A percentile compares a stretch with the other conserved stretches of the same genome.
phyloP scores from a whole-genome alignment of 1,140 invertebrate species.

The Oncopodura yosiiana region DNA sequence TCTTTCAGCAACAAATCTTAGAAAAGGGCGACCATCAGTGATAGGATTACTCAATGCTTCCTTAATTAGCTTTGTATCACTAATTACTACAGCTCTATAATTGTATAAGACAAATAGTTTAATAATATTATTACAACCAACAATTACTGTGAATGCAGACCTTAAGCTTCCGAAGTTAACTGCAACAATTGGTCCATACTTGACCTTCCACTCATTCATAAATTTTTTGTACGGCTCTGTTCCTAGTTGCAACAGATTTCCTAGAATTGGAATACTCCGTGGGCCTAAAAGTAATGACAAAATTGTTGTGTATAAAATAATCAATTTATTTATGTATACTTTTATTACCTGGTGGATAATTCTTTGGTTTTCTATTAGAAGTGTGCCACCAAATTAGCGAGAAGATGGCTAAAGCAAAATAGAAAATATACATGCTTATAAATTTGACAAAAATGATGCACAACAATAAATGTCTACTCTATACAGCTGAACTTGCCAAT shows the following conservation, averaged over 20 bases:
- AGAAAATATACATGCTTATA: too few species aligned
- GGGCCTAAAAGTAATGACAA: too few species aligned
- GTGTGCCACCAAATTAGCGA: too few species aligned
- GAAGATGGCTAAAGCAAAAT: too few species aligned
- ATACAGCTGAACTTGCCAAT: too few species aligned
- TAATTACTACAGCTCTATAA: neutral
- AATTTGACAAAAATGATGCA: too few species aligned
- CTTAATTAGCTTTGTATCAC: neutral
- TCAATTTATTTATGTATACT: too few species aligned
- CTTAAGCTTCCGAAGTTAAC: neutral
- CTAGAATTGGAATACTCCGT: neutral
- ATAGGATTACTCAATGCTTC: neutral
- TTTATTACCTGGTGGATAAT: too few species aligned
- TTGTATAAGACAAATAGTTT: neutral
- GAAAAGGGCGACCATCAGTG: neutral
- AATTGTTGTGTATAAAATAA: too few species aligned
- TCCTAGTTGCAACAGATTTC: neutral
- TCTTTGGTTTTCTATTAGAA: too few species aligned
- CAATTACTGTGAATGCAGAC: neutral
- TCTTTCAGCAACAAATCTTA: neutral
- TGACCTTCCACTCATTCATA: neutral
- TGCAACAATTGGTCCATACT: neutral
- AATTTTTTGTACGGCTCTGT: neutral
- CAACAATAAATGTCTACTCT: too few species aligned
- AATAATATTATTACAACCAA: neutral